A percentile compares a stretch with the other conserved stretches of the same genome.
These are phyloP conservation scores for Syrista parreyssii DNA, from an alignment of 2,888 invertebrate genomes.

Conservation along the genomic window DNA sequence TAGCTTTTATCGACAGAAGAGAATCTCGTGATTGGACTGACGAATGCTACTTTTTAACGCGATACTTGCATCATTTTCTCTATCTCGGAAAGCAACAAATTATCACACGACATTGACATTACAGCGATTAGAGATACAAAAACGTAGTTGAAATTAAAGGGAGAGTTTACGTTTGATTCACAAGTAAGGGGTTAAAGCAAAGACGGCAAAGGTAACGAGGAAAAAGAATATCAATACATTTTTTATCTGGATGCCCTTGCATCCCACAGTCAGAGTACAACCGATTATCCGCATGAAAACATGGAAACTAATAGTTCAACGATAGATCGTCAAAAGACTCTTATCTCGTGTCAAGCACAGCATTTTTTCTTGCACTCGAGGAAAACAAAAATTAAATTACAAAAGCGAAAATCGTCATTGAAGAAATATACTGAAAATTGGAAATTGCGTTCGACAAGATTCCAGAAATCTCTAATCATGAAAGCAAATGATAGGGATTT, in stretches of 20 bases:
- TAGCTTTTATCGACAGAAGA: background rate
- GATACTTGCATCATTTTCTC: slow-evolving; percentile 12
- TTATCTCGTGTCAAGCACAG: background rate
- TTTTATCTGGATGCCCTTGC: background rate
- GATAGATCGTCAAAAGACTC: background rate
- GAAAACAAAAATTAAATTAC: background rate
- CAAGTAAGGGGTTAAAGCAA: background rate
- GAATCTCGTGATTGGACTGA: background rate
- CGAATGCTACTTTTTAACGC: slow-evolving; percentile 5
- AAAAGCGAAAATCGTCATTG: background rate
- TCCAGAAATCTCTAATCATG: background rate
- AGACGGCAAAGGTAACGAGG: background rate
- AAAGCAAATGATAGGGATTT: background rate
- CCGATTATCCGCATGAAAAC: background rate
- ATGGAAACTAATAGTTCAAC: background rate
- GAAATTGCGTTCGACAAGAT: background rate
- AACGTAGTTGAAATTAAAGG: background rate
- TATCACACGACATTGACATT: slow-evolving; percentile 22
- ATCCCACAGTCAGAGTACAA: background rate
- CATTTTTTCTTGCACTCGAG: background rate
- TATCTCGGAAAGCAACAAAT: slow-evolving; percentile 5
- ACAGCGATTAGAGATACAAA: background rate
- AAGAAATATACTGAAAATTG: slow-evolving; percentile 5
- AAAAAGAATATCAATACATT: background rate
- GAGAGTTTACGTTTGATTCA: background rate